Evolutionary conservation across 2,113 vertebrate genomes (phyloP).

Genomic region (Gnathonemus echidnorhynchus): DNA sequence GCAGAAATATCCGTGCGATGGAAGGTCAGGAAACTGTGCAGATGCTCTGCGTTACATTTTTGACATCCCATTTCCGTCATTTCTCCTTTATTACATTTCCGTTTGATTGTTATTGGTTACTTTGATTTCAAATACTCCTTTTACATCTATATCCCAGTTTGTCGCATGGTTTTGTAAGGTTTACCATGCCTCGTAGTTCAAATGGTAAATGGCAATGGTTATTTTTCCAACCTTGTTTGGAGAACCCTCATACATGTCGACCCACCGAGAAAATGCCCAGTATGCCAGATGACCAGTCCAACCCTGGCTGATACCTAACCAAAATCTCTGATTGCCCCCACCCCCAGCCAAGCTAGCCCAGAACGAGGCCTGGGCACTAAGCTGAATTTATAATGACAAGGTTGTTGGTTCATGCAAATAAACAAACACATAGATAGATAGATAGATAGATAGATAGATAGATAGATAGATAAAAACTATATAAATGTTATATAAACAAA

Average conservation of each 20-base stretch:
- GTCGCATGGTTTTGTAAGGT: background rate
- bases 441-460: too few species aligned
- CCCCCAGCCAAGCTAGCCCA: background rate
- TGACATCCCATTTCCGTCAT: background rate
- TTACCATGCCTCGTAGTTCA: background rate
- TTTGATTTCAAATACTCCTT: background rate
- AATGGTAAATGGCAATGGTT: background rate
- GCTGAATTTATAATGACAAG: background rate
- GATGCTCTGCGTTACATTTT: background rate
- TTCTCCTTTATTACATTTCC: background rate
- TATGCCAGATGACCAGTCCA: background rate
- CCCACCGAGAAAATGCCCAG: background rate
- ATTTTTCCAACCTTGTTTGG: background rate
- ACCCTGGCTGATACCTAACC: background rate
- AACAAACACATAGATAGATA: too few species aligned
- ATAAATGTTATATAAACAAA: background rate
- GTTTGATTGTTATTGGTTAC: background rate
- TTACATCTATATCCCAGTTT: background rate
- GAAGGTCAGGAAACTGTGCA: background rate
- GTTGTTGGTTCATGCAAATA: background rate
- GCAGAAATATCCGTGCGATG: background rate
- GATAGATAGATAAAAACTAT: background rate
- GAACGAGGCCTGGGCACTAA: background rate
- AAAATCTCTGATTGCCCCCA: background rate
- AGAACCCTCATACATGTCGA: background rate